These are phyloP conservation scores for Papilio glaucus DNA, from an alignment of 1,140 invertebrate genomes.

Conservation along the genomic window DNA sequence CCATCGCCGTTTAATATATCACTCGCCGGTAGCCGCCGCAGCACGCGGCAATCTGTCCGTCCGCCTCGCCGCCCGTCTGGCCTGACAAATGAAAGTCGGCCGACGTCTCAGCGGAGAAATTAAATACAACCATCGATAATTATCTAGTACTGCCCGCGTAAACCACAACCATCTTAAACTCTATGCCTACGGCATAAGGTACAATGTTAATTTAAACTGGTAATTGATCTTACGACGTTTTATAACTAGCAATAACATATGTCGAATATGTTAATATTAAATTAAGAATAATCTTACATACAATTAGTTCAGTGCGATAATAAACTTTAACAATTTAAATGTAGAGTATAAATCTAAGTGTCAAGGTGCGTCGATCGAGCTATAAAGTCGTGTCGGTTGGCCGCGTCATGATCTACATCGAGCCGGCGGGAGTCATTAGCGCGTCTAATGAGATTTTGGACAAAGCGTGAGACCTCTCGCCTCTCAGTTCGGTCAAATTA, in stretches of 20 bases:
- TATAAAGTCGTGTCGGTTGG: background rate
- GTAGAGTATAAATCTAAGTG: background rate
- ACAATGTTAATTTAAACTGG: background rate
- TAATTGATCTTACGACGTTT: background rate
- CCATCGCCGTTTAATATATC: conserved; percentile 60
- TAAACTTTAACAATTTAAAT: background rate
- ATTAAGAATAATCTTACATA: conserved; percentile 4
- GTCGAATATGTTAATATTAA: conserved; percentile 16
- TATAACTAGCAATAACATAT: conserved; percentile 6
- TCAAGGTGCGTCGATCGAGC: background rate
- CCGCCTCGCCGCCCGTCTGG: conserved; percentile 39
- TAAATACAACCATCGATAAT: conserved; percentile 58
- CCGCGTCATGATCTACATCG: background rate
- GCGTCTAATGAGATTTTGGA: conserved; percentile 14
- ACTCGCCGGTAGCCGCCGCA: conserved; percentile 51
- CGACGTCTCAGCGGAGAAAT: conserved; percentile 47
- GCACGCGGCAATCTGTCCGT: conserved; percentile 51
- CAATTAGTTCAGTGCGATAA: conserved; percentile 20
- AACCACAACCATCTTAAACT: conserved; percentile 20
- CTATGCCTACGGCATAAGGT: conserved; percentile 24
- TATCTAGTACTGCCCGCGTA: conserved; percentile 48
- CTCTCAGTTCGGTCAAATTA: no score
- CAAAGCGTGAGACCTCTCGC: background rate
- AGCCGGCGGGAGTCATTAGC: conserved; percentile 12
- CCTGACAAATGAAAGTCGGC: conserved; percentile 58